Evolutionary conservation across 2,888 invertebrate species (phyloP).

Genomic region (Bellardia pandia): DNA sequence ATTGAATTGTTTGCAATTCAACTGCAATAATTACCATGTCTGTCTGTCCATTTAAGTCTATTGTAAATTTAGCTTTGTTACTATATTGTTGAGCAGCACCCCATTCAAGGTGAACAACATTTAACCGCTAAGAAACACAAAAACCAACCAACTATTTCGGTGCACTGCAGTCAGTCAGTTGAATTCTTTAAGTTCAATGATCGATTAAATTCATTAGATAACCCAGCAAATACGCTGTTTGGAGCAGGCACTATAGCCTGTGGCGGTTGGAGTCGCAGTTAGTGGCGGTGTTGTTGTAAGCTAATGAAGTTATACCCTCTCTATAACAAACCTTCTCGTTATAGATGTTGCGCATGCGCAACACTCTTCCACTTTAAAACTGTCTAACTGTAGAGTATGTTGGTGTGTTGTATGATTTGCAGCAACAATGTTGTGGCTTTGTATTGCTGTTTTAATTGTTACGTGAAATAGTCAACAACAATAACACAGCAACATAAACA

Average conservation of each 20-base stretch:
- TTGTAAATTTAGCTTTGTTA: conserved; percentile 41
- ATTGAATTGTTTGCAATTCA: conserved; percentile 49
- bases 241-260: neutral
- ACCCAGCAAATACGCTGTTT: neutral
- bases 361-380: neutral
- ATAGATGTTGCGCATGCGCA: conserved; percentile 57
- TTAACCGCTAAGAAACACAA: conserved; percentile 51
- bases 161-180: conserved; percentile 31
- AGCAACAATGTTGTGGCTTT: neutral
- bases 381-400: conserved; percentile 30
- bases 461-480: conserved; percentile 26
- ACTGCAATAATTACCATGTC: conserved; percentile 13
- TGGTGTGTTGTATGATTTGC: neutral
- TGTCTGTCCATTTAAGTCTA: conserved; percentile 14
- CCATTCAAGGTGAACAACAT: conserved; percentile 72
- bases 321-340: conserved; percentile 1
- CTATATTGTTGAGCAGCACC: conserved; percentile 67
- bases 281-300: neutral
- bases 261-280: neutral
- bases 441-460: conserved; percentile 48
- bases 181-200: conserved; percentile 73
- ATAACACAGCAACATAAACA: conserved; percentile 1
- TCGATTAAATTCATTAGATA: conserved; percentile 69
- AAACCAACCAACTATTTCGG: conserved; percentile 28
- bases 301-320: neutral